Evolutionary conservation across 2,797 vertebrate species (phyloP).

Genomic region (Macropodus opercularis): DNA sequence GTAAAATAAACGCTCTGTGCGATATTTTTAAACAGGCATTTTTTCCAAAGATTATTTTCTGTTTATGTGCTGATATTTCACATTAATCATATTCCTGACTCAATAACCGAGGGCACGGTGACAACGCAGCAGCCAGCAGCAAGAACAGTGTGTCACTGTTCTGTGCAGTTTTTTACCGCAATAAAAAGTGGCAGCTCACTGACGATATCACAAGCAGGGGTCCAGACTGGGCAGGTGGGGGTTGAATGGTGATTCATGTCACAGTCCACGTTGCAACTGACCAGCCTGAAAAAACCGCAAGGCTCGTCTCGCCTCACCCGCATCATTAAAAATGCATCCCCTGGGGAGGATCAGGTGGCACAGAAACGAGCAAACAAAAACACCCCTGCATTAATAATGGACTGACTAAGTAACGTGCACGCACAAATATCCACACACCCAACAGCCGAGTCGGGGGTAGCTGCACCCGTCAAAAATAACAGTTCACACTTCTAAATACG

Average conservation of each 20-base stretch:
- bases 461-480: constrained; percentile 25
- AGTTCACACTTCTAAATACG: constrained; percentile 4
- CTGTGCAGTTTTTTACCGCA: constrained; percentile 19
- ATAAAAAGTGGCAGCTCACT: constrained; percentile 35
- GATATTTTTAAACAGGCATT: constrained; percentile 18
- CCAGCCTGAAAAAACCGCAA: constrained; percentile 47
- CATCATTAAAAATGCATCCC: constrained; percentile 78
- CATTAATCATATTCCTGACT: constrained; percentile 20
- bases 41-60: background rate
- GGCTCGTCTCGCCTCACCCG: constrained; percentile 68
- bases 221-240: constrained; percentile 33
- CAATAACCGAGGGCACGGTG: constrained; percentile 18
- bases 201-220: constrained; percentile 46
- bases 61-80: background rate
- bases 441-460: background rate
- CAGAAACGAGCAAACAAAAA: constrained; percentile 78
- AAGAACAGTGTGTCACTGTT: constrained; percentile 62
- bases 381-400: constrained; percentile 74
- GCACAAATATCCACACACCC: constrained; percentile 17
- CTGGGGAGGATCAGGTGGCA: constrained; percentile 68
- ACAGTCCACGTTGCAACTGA: constrained; percentile 41
- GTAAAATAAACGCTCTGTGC: constrained; percentile 36
- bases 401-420: constrained; percentile 39
- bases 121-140: constrained; percentile 45
- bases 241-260: constrained; percentile 30